Conservation (phyloP, 2,113 vertebrate species). For the Polyodon spathula region DNA sequence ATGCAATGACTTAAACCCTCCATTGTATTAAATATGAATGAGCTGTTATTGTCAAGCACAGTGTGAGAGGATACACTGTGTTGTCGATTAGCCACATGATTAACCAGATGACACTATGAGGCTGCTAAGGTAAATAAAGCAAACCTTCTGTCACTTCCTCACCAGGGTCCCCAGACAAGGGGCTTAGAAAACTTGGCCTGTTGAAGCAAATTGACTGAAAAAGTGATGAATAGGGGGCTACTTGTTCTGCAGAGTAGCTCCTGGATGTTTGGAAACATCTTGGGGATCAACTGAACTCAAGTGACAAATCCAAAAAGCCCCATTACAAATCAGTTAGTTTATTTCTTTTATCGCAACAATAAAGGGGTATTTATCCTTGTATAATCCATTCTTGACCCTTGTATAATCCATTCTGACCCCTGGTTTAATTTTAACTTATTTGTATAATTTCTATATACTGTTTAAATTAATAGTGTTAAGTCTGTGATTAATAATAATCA, state of each 20-base stretch:
- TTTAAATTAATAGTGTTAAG: too few relatives aligned
- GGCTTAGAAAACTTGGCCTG: conserved; percentile 43
- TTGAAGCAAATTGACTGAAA: conserved; percentile 56
- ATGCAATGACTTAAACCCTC: conserved; percentile 85
- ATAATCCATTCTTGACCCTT: too few relatives aligned
- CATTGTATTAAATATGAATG: conserved; percentile 94
- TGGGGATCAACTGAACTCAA: too few relatives aligned
- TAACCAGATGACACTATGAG: conserved; percentile 92
- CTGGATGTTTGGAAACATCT: not conserved
- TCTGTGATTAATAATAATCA: too few relatives aligned
- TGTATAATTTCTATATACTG: too few relatives aligned
- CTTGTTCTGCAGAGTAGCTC: conserved; percentile 54
- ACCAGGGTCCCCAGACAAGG: conserved; percentile 38
- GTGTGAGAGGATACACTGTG: conserved; percentile 57
- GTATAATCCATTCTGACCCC: too few relatives aligned
- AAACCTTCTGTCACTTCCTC: conserved; percentile 89
- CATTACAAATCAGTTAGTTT: too few relatives aligned
- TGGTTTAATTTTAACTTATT: too few relatives aligned
- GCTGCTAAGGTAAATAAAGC: conserved; percentile 81
- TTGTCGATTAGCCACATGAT: conserved; percentile 90
- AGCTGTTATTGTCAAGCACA: conserved; percentile 65
- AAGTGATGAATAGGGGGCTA: conserved; percentile 56
- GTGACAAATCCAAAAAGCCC: too few relatives aligned
- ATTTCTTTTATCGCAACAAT: too few relatives aligned
- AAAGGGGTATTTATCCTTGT: too few relatives aligned